These are phyloP conservation scores for Conistra vaccinii DNA, from an alignment of 2,888 invertebrate genomes.

Conservation along the genomic window DNA sequence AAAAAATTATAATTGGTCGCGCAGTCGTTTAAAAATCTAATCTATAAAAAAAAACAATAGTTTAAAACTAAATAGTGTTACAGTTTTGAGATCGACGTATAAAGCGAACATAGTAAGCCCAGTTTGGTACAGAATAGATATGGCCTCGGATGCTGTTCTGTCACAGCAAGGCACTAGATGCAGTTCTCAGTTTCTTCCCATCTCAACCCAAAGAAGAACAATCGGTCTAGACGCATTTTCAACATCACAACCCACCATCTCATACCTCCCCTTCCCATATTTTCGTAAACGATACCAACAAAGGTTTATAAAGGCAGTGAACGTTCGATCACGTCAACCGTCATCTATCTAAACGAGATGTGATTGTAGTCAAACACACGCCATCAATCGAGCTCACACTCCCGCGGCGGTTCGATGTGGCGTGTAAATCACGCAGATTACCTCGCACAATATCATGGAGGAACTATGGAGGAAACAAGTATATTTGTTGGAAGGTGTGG, in stretches of 20 bases:
- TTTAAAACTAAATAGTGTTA: no score
- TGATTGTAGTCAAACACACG: slow-evolving; percentile 63
- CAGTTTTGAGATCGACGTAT: no score
- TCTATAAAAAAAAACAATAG: no score
- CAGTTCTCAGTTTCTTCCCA: neutral
- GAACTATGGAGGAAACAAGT: slow-evolving; percentile 31
- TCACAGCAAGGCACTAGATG: neutral
- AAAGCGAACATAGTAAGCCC: no score
- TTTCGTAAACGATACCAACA: slow-evolving; percentile 34
- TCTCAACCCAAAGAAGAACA: neutral
- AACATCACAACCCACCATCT: neutral
- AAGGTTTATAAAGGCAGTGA: slow-evolving; percentile 53
- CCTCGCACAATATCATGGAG: slow-evolving; percentile 52
- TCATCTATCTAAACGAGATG: slow-evolving; percentile 64
- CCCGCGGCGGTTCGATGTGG: slow-evolving; percentile 54
- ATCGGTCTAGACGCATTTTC: slow-evolving; percentile 29
- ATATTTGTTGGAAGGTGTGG: slow-evolving; percentile 23
- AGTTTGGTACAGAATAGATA: no score
- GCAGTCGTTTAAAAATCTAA: no score
- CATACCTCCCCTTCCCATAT: slow-evolving; percentile 19
- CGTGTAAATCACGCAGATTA: slow-evolving; percentile 65
- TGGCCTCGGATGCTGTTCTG: neutral
- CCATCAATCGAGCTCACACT: slow-evolving; percentile 61
- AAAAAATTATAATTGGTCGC: no score
- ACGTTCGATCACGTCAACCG: slow-evolving; percentile 46